phyloP scores from a whole-genome alignment of 2,888 invertebrate genomes.

The Cantharis nigra region DNA sequence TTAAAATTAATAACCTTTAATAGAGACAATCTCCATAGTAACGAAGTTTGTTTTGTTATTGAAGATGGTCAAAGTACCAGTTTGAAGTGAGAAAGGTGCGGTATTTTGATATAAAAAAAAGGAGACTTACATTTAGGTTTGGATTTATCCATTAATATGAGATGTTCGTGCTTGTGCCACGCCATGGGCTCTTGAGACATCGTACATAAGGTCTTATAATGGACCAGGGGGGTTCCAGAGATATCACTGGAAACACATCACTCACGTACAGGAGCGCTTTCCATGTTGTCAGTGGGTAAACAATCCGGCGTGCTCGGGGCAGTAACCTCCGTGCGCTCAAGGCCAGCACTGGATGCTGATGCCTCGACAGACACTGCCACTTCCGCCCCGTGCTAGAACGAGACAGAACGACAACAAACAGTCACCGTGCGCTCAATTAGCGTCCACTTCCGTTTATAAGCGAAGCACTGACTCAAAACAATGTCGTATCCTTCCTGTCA shows the following conservation, averaged over 20 bases:
- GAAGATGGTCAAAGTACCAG: constrained; percentile 1
- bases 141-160: constrained; percentile 74
- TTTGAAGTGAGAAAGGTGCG: not conserved
- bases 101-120: not conserved
- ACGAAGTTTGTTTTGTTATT: not conserved
- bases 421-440: constrained; percentile 41
- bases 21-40: not conserved
- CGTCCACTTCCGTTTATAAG: constrained; percentile 31
- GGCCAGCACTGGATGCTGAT: constrained; percentile 52
- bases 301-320: constrained; percentile 57
- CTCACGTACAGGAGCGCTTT: constrained; percentile 36
- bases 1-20: constrained; percentile 3
- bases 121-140: constrained; percentile 69
- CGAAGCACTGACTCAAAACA: constrained; percentile 33
- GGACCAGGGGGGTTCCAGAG: constrained; percentile 68
- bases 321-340: constrained; percentile 54
- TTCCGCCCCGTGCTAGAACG: constrained; percentile 49
- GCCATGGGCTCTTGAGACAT: constrained; percentile 64
- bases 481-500: constrained; percentile 30
- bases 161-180: constrained; percentile 77
- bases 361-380: constrained; percentile 50
- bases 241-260: constrained; percentile 47
- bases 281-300: constrained; percentile 54
- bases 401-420: constrained; percentile 51
- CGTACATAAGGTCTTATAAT: constrained; percentile 49